Percentiles rank a stretch among this genome's conserved stretches.
These are phyloP conservation scores for Streptopelia turtur DNA, from an alignment of 2,797 vertebrate species.

Conservation along the genomic window DNA sequence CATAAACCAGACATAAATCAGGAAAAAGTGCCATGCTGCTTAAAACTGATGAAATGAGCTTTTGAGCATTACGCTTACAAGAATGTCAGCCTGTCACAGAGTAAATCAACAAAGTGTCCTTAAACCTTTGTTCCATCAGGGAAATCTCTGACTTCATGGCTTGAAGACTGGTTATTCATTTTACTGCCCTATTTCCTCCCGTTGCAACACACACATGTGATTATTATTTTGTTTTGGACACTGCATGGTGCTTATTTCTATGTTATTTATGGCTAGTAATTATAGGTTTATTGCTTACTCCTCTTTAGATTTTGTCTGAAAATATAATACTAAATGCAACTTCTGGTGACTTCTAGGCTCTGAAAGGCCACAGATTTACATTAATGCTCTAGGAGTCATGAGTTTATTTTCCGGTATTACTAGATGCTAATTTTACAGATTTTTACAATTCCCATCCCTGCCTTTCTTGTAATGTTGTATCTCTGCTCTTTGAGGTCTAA, in stretches of 20 bases:
- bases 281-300: constrained; percentile 66
- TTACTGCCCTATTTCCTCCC: constrained; percentile 37
- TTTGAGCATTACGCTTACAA: constrained; percentile 71
- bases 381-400: constrained; percentile 56
- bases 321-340: constrained; percentile 71
- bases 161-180: constrained; percentile 64
- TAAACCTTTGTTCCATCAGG: constrained; percentile 53
- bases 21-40: constrained; percentile 50
- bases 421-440: constrained; percentile 38
- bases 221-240: constrained; percentile 52
- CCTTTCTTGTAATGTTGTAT: constrained; percentile 45
- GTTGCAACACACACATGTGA: not conserved
- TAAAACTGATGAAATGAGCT: constrained; percentile 77
- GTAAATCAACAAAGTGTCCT: constrained; percentile 75
- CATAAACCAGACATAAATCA: constrained; percentile 74
- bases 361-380: constrained; percentile 64
- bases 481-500: constrained; percentile 51
- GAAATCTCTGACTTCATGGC: constrained; percentile 52
- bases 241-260: constrained; percentile 44
- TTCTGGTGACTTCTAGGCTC: constrained; percentile 63
- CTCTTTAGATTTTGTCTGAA: constrained; percentile 65
- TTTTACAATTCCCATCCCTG: constrained; percentile 63
- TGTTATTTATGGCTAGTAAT: constrained; percentile 58
- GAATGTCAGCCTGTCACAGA: constrained; percentile 63
- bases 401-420: constrained; percentile 67